These are phyloP conservation scores for Parasteatoda tepidariorum DNA, from an alignment of 1,140 invertebrate genomes.

Conservation along the genomic window DNA sequence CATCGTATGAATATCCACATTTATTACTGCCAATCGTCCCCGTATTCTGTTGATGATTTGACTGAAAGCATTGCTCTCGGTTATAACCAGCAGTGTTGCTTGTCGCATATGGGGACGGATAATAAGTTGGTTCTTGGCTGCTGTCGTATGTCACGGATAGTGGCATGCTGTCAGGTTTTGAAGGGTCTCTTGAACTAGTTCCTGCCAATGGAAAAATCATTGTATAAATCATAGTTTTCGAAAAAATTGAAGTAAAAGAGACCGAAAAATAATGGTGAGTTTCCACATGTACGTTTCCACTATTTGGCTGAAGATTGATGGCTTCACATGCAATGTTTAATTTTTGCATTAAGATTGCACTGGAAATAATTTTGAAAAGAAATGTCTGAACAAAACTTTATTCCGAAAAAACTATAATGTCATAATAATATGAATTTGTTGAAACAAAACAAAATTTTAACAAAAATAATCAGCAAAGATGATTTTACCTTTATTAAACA, in stretches of 20 bases:
- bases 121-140: constrained; percentile 52
- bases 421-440: too few relatives aligned
- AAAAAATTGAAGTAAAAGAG: not conserved
- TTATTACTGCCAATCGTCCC: constrained; percentile 46
- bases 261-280: not conserved
- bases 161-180: constrained; percentile 51
- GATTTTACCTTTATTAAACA: too few relatives aligned
- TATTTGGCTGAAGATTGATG: too few relatives aligned
- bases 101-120: constrained; percentile 54
- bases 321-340: too few relatives aligned
- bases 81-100: constrained; percentile 29
- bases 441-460: too few relatives aligned
- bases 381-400: too few relatives aligned
- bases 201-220: constrained; percentile 1
- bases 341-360: too few relatives aligned
- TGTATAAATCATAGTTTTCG: not conserved
- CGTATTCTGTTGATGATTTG: constrained; percentile 33
- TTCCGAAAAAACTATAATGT: too few relatives aligned
- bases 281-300: not conserved
- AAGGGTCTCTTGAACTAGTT: constrained; percentile 21
- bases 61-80: constrained; percentile 20
- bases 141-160: constrained; percentile 57
- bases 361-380: too few relatives aligned
- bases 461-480: too few relatives aligned
- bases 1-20: constrained; percentile 51